Evolutionary conservation across 2,797 vertebrate species (phyloP), one percentile per base, ranked within the genome.

Genomic region (Percopsis omiscomaycus): DNA sequence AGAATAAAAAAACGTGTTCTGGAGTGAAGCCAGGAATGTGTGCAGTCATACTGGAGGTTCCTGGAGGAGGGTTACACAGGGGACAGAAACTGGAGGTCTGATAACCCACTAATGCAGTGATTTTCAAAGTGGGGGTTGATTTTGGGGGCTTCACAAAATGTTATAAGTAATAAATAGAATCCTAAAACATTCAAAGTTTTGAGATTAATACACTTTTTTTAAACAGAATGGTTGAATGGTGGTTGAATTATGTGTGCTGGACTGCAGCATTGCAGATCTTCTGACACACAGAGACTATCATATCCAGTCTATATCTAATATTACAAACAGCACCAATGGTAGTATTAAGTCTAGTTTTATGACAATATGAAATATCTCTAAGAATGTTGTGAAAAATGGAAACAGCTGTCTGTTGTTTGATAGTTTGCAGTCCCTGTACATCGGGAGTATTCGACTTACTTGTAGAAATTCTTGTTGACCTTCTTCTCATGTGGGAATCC

Each of bases 391-490:
- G 22, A 22, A 22, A 22, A 22, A 22, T 22, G 22, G 22, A 22
- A 22, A 22, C 22, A 22, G 32, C 32, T 37, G 32, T 8, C 32
- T 37, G 32, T 37, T 37, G 32, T 37, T 37, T 4, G 32, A 4
- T 37, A 37, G 32, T 5, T 37, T 37, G 5, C 32, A 8, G 6
- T 37, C 32, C 8, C 32, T 37, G 32, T 37, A 37, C 32, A 37
- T 11, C 14, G 4, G 46, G 46, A 49, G 47, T 2, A 2, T 2
- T 44, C 44, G 37, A 68, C 94, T 95, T 88, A 98, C 97, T 93
- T 97, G 92, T 98, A 98, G 88, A 98, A 96, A 88, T 93, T 96
- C 77, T 88, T 92, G 94, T 98, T 98, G 90, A 94, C 92, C 69
- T 95, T 96, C 81, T 91, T 94, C 82, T 98, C 96, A 0, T 94